Evolutionary conservation across 2,888 invertebrate genomes (phyloP), one percentile per base, ranked within the genome.

Genomic region (Cremastinae sp.): DNA sequence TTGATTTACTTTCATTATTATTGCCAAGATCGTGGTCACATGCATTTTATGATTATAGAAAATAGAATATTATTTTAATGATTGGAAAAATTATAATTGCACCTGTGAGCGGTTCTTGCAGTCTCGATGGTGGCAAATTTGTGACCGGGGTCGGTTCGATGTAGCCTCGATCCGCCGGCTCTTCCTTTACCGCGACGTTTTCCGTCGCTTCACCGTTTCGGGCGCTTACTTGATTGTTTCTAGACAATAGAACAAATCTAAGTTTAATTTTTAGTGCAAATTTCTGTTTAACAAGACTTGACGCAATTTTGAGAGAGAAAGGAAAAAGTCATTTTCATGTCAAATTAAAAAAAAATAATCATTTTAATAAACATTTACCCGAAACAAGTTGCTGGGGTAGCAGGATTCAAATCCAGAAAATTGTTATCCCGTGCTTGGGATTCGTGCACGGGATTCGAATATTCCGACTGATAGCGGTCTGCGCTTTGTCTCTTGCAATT

Each of bases 131-230:
- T 2, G 84, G 56, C 64, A 83, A 79, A 35, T 68, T 84, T 8
- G 85, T 69, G 1, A 85, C 79, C 35, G 82, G 51, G 39, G 84
- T 78, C 16, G 85, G 78, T 39, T 87, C 87, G 9, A 81, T 79
- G 71, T 87, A 87, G 12, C 85, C 85, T 45, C 86, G 83, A 74
- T 87, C 87, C 45, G 85, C 75, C 45, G 87, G 87, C 64, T 87
- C 87, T 43, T 87, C 84, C 68, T 87, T 87, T 51, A 87, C 86
- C 12, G 87, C 82, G 39, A 87, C 78, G 64, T 70, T 82, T 51
- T 87, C 84, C 56, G 85, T 69, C 4, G 61, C 70, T 45, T 87
- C 85, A 28, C 10, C 78, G 28, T 75, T 70, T 12, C 70, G 78
- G 2, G 84, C 80, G 41, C 76, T 83, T 16, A 81, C 53, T 66